Percentiles rank a stretch among this genome's conserved stretches.
Evolutionary conservation across 2,888 invertebrate species (phyloP).

Genomic region (Leptura quadrifasciata): DNA sequence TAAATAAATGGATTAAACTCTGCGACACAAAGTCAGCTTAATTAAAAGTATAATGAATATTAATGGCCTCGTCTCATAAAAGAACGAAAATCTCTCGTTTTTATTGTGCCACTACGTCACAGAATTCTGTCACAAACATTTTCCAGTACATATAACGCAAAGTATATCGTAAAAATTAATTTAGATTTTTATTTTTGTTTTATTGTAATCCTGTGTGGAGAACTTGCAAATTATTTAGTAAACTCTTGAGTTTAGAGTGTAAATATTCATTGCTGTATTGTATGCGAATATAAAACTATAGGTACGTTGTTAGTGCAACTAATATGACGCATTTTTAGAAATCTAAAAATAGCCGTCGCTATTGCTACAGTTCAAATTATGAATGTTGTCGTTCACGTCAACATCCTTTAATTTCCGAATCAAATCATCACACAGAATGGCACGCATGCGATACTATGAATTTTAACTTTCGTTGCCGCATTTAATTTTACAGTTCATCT

Average conservation of each 20-base stretch:
- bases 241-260: neutral
- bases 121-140: constrained; percentile 27
- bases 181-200: constrained; percentile 22
- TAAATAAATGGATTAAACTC: constrained; percentile 70
- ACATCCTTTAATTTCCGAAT: too few species aligned
- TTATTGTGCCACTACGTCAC: constrained; percentile 53
- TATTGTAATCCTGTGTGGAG: neutral
- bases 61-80: constrained; percentile 65
- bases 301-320: too few species aligned
- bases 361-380: too few species aligned
- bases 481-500: too few species aligned
- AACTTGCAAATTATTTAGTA: neutral
- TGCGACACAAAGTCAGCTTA: constrained; percentile 68
- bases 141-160: constrained; percentile 32
- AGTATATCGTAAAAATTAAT: constrained; percentile 18
- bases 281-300: too few species aligned
- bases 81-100: constrained; percentile 60
- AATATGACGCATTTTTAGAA: too few species aligned
- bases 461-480: too few species aligned
- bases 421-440: too few species aligned
- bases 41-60: constrained; percentile 70
- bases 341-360: too few species aligned
- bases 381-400: too few species aligned
- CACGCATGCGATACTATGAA: too few species aligned
- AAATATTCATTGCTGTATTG: too few species aligned